Evolutionary conservation across 2,113 vertebrate genomes (phyloP).

Genomic region (Casuarius casuarius): DNA sequence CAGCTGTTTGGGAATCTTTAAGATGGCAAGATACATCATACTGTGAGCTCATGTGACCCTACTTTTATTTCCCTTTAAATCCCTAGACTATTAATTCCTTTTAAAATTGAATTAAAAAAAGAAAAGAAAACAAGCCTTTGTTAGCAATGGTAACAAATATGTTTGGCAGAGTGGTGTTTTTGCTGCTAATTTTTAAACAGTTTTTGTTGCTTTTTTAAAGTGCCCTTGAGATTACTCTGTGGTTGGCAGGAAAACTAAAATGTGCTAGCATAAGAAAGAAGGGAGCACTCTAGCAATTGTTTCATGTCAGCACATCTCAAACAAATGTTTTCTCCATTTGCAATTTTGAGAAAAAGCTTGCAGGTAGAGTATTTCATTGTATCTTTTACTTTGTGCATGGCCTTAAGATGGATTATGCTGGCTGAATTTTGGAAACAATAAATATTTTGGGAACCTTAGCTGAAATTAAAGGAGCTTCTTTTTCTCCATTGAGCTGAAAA

Average conservation of each 20-base stretch:
- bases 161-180: not conserved
- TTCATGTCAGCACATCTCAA: not conserved
- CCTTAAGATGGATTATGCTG: not conserved
- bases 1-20: conserved; percentile 24
- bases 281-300: not conserved
- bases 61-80: conserved; percentile 12
- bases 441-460: conserved; percentile 20
- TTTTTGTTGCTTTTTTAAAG: conserved; percentile 10
- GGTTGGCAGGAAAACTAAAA: conserved; percentile 11
- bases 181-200: not conserved
- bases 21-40: not conserved
- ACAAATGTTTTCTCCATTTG: not conserved
- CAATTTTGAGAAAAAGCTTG: conserved; percentile 12
- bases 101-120: not conserved
- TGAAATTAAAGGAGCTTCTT: conserved; percentile 24
- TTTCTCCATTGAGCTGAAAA: conserved; percentile 20
- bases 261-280: conserved; percentile 22
- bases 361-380: not conserved
- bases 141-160: not conserved
- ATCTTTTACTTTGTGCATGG: not conserved
- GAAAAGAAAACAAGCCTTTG: not conserved
- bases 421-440: conserved; percentile 23
- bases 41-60: not conserved
- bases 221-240: not conserved
- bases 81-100: not conserved